These are phyloP conservation scores for Onychomys torridus DNA, from an alignment of 2,797 vertebrate genomes.

Conservation along the genomic window DNA sequence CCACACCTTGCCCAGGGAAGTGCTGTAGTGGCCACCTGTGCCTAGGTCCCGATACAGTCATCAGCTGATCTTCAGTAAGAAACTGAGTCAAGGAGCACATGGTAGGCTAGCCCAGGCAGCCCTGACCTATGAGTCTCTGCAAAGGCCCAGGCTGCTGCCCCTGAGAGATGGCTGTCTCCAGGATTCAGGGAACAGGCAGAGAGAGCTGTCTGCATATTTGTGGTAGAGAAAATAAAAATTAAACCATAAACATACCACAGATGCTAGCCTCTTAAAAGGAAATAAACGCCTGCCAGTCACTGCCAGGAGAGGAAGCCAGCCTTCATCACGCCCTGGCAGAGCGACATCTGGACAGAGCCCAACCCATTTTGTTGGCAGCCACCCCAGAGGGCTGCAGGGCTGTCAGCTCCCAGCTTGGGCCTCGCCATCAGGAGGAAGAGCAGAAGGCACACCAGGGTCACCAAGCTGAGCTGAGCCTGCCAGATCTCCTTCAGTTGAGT, in stretches of 20 bases:
- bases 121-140: accelerated
- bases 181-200: not conserved
- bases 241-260: slow-evolving; percentile 39
- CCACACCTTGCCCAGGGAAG: not conserved
- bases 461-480: not conserved
- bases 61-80: not conserved
- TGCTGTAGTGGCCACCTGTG: not conserved
- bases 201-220: not conserved
- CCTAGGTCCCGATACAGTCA: not conserved
- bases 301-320: not conserved
- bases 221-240: slow-evolving; percentile 55
- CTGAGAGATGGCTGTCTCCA: not conserved
- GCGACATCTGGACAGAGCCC: not conserved
- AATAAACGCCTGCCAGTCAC: not conserved
- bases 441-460: not conserved
- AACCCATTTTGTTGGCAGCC: not conserved
- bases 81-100: not conserved
- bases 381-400: not conserved
- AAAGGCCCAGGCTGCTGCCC: not conserved
- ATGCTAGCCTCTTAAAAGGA: slow-evolving; percentile 11
- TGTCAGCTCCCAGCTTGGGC: too few relatives aligned
- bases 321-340: not conserved
- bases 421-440: not conserved
- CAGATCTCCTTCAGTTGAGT: not conserved
- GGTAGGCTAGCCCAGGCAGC: not conserved